A percentile compares a stretch with the other conserved stretches of the same genome.
Conservation (phyloP, 2,797 vertebrate genomes). For the Poliocrania exsul region DNA sequence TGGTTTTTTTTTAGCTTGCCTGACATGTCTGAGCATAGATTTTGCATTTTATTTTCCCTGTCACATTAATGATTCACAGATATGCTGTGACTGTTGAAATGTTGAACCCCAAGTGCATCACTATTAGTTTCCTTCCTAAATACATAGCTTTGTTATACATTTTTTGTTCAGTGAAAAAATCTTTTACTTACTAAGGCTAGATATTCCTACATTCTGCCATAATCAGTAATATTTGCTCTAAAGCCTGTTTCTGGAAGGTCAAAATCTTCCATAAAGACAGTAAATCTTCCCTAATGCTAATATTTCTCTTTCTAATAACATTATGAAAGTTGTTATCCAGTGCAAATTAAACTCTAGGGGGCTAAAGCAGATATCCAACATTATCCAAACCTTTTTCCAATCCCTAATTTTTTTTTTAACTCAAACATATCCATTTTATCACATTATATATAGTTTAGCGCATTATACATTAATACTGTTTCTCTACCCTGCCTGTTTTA, state of each 20-base stretch:
- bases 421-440: neutral
- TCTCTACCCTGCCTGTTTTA: neutral
- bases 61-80: neutral
- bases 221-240: slow-evolving; percentile 34
- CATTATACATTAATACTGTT: neutral
- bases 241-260: slow-evolving; percentile 37
- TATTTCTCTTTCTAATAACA: slow-evolving; percentile 56
- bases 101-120: neutral
- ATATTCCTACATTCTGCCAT: neutral
- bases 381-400: neutral
- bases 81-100: neutral
- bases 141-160: neutral
- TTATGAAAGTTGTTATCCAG: slow-evolving; percentile 29
- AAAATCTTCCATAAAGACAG: slow-evolving; percentile 28
- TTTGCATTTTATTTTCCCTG: neutral
- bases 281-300: slow-evolving; percentile 41
- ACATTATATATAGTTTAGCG: neutral
- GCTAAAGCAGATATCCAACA: slow-evolving; percentile 1
- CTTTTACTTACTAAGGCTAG: neutral
- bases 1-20: neutral
- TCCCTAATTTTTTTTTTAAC: neutral
- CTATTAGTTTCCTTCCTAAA: neutral
- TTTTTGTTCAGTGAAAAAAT: neutral
- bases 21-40: neutral
- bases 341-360: slow-evolving; percentile 44